A percentile compares a stretch with the other conserved stretches of the same genome.
Evolutionary conservation across 1,140 invertebrate genomes (phyloP).

Genomic region (Pachyrhynchus sulphureomaculatus): DNA sequence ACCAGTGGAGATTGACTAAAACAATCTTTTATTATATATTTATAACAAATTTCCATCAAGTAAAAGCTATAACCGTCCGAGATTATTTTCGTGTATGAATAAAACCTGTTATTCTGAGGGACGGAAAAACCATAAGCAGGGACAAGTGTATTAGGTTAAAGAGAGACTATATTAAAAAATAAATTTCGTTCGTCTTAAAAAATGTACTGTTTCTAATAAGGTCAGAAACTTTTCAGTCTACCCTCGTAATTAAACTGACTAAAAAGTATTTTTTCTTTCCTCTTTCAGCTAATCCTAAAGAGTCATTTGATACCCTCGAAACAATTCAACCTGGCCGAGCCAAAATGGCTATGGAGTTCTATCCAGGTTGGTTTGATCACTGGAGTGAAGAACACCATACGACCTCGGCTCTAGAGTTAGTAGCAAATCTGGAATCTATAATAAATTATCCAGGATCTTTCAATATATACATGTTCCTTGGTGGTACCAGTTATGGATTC

Average conservation of each 20-base stretch:
- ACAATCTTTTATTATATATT: too few species aligned
- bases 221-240: too few species aligned
- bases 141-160: too few species aligned
- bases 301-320: constrained; percentile 51
- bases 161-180: too few species aligned
- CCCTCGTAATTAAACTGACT: not conserved
- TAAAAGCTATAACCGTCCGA: too few species aligned
- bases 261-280: not conserved
- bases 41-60: too few species aligned
- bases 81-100: too few species aligned
- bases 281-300: constrained; percentile 35
- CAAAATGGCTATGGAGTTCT: constrained; percentile 65
- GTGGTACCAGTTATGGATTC: constrained; percentile 72
- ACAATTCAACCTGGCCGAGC: constrained; percentile 59
- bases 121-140: too few species aligned
- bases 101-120: too few species aligned
- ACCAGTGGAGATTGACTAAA: too few species aligned
- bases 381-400: constrained; percentile 44
- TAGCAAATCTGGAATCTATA: constrained; percentile 36
- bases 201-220: too few species aligned
- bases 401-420: constrained; percentile 10
- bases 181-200: too few species aligned
- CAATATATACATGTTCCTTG: constrained; percentile 73
- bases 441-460: constrained; percentile 56
- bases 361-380: constrained; percentile 66